Evolutionary conservation across 2,888 invertebrate genomes (phyloP), one percentile per base, ranked within the genome.

Genomic region (Girardia tigrina): DNA sequence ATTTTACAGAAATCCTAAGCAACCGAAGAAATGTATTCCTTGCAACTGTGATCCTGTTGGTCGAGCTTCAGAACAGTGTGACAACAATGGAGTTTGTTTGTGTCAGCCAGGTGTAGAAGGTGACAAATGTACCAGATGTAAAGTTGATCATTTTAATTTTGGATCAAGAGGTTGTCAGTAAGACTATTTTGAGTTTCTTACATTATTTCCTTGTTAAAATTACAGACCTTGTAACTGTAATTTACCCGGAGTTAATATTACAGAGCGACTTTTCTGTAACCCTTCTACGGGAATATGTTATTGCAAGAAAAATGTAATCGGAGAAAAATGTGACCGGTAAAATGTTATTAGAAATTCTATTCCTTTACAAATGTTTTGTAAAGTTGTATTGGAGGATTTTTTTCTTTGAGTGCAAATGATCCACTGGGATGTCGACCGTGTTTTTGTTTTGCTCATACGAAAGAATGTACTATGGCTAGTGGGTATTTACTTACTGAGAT

Each of bases 351-450:
- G 8, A 26, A 27, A n/a, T 26, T 26, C 6, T 23, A 27, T 6
- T 27, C n/a, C 6, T 42, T 12, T 42, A 42, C 42, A 42, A 14
- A 12, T 42, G n/a, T 42, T 42, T 23, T 12, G 12, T 70, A 8
- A 14, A 72, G 42, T 4, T 72, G 73, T 29, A 20, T 28, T 2
- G 73, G 20, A 4, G 73, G 73, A 8, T 84, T 88, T 85, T 94
- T 94, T 86, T 92, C 92, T 81, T 85, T 97, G 80, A 91, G 92
- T 80, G 79, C 87, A 28, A 88, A 87, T 1, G 94, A 97, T 83
- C 90, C 91, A 78, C 94, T 92, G 81, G 98, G 98, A 0, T 98
- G 98, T 83, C 92, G 94, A 0, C 92, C 95, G 0, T 98, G 98
- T 84, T 98, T 98, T 87, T 99, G 98, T 83, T 97, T 72, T n/a